These are phyloP conservation scores for Streblospio benedicti DNA, from an alignment of 1,140 invertebrate genomes.

Conservation along the genomic window DNA sequence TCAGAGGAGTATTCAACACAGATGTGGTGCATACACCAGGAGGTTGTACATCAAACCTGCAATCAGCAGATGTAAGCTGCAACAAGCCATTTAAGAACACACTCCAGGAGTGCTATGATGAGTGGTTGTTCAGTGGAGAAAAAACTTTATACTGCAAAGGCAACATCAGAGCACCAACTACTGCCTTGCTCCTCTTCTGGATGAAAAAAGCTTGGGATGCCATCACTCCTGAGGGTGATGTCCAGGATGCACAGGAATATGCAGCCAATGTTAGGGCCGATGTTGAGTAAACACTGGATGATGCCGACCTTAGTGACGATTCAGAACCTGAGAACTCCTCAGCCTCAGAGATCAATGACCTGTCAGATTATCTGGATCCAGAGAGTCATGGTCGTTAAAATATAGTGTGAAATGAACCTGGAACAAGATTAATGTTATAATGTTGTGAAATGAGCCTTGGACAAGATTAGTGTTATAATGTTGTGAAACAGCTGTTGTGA, in stretches of 20 bases:
- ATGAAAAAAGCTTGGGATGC: conserved; percentile 13
- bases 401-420: no score
- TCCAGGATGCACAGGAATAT: conserved; percentile 6
- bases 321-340: no score
- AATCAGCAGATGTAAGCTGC: conserved; percentile 13
- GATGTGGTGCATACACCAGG: conserved; percentile 11
- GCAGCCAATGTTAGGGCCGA: no score
- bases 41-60: conserved; percentile 8
- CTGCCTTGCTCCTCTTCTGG: conserved; percentile 7
- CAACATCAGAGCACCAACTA: conserved; percentile 5
- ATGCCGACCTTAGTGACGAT: no score
- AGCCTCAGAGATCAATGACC: no score
- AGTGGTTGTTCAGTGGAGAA: conserved; percentile 11
- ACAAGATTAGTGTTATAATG: no score
- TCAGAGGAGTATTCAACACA: background rate
- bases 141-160: conserved; percentile 9
- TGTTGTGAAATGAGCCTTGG: no score
- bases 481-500: no score
- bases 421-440: no score
- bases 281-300: no score
- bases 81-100: conserved; percentile 7
- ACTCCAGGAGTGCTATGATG: conserved; percentile 7
- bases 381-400: no score
- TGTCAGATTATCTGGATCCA: no score
- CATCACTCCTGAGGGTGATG: conserved; percentile 3